phyloP scores from a whole-genome alignment of 1,140 invertebrate species.

The Amphibalanus amphitrite region DNA sequence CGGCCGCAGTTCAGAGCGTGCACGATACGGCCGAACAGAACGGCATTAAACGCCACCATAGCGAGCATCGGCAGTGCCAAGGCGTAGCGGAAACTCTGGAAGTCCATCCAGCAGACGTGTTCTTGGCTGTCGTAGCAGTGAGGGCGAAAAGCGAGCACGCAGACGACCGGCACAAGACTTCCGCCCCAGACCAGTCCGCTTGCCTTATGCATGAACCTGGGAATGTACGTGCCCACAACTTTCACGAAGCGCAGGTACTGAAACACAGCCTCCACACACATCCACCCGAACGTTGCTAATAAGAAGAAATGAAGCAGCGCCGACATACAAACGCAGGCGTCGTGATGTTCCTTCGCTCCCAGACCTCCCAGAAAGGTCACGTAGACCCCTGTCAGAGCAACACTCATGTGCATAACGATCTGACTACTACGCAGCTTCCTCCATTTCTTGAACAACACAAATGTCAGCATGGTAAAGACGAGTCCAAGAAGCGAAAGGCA shows the following conservation, averaged over 20 bases:
- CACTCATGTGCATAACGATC: too few species aligned
- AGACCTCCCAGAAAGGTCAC: constrained; percentile 18
- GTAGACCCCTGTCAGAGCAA: constrained; percentile 18
- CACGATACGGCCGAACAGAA: constrained; percentile 27
- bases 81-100: too few species aligned
- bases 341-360: too few species aligned
- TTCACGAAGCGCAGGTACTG: constrained; percentile 34
- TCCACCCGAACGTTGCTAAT: constrained; percentile 31
- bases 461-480: constrained; percentile 19
- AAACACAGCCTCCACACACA: constrained; percentile 32
- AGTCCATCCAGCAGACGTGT: too few species aligned
- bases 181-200: constrained; percentile 27
- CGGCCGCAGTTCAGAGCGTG: constrained; percentile 27
- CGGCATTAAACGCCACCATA: constrained; percentile 26
- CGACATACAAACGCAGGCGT: too few species aligned
- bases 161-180: constrained; percentile 19
- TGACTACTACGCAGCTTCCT: too few species aligned
- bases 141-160: too few species aligned
- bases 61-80: constrained; percentile 26
- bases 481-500: constrained; percentile 19
- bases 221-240: constrained; percentile 29
- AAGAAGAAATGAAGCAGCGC: constrained; percentile 31
- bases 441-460: constrained; percentile 21
- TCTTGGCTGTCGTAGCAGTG: too few species aligned
- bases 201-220: constrained; percentile 27